Evolutionary conservation across 2,113 vertebrate species (phyloP).

Genomic region (Recurvirostra avosetta): DNA sequence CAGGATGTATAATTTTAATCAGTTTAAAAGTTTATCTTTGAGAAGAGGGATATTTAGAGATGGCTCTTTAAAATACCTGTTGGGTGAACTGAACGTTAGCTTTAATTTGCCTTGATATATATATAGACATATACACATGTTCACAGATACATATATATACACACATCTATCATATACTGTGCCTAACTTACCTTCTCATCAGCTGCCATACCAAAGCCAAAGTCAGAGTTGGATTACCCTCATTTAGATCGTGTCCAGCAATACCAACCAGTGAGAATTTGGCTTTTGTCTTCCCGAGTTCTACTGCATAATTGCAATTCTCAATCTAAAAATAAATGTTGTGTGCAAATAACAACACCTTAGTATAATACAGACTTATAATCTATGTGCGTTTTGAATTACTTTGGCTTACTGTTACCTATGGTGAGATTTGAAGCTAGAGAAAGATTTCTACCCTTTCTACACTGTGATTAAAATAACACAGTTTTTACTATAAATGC

Average conservation of each 20-base stretch:
- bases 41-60: neutral
- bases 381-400: neutral
- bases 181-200: slow-evolving; percentile 87
- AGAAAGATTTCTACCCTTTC: neutral
- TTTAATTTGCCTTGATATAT: neutral
- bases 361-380: neutral
- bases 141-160: neutral
- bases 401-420: neutral
- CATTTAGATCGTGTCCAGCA: slow-evolving; percentile 89
- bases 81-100: neutral
- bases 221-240: slow-evolving; percentile 88
- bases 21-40: neutral
- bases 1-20: neutral
- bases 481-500: neutral
- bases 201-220: slow-evolving; percentile 94
- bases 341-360: neutral
- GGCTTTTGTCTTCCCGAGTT: slow-evolving; percentile 85
- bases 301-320: slow-evolving; percentile 96
- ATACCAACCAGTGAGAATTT: slow-evolving; percentile 96
- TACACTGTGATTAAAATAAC: neutral
- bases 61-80: neutral
- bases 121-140: rapidly evolving
- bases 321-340: slow-evolving; percentile 81
- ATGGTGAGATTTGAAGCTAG: neutral
- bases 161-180: neutral